Percentiles rank a stretch among this genome's conserved stretches.
phyloP scores from a whole-genome alignment of 2,888 invertebrate genomes.

The Leptinotarsa rubiginosa region DNA sequence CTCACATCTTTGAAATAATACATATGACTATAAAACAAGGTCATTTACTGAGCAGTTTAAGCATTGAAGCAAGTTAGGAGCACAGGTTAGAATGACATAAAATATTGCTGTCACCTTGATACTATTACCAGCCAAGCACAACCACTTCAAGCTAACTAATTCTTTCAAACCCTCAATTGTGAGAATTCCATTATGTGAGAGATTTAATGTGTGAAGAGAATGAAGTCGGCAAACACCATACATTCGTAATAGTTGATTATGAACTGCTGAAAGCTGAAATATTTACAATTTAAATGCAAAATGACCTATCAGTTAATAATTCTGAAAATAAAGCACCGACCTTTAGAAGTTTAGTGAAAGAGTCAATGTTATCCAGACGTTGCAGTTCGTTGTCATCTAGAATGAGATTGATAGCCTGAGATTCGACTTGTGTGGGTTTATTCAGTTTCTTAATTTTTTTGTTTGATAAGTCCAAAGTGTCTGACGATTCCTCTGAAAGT shows the following conservation, averaged over 20 bases:
- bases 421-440: constrained; percentile 78
- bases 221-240: constrained; percentile 85
- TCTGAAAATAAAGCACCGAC: constrained; percentile 66
- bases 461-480: constrained; percentile 78
- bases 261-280: constrained; percentile 83
- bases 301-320: not conserved
- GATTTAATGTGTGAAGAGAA: constrained; percentile 82
- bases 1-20: too few relatives aligned
- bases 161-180: constrained; percentile 92
- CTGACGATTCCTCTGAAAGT: constrained; percentile 34
- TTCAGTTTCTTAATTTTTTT: constrained; percentile 85
- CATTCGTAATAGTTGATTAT: constrained; percentile 89
- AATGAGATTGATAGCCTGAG: constrained; percentile 77
- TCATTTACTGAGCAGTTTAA: not conserved
- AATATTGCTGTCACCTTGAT: constrained; percentile 74
- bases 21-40: not conserved
- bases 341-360: constrained; percentile 81
- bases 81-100: constrained; percentile 4
- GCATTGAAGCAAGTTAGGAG: not conserved
- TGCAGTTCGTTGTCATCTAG: constrained; percentile 90
- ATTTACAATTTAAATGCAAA: constrained; percentile 21
- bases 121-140: constrained; percentile 89
- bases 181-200: constrained; percentile 89
- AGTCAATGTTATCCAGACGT: constrained; percentile 88
- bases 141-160: constrained; percentile 80